Evolutionary conservation across 2,888 invertebrate species (phyloP).

Genomic region (Cheilosia variabilis): DNA sequence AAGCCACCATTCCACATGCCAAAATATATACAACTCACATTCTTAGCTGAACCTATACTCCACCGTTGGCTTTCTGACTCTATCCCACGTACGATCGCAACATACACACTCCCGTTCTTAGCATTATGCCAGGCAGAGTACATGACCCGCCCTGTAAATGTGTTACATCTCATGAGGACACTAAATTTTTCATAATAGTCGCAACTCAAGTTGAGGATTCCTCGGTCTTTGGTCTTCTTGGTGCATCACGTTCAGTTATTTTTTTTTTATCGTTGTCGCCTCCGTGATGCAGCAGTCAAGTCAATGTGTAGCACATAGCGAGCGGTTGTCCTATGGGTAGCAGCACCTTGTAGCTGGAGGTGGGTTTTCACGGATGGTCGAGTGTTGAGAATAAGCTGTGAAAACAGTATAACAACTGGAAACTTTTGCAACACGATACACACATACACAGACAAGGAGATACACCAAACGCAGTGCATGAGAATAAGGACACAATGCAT

Average conservation of each 20-base stretch:
- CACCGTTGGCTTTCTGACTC: conserved; percentile 18
- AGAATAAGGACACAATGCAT: conserved; percentile 58
- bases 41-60: conserved; percentile 22
- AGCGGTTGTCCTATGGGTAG: conserved; percentile 37
- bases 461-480: conserved; percentile 39
- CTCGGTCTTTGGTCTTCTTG: conserved; percentile 59
- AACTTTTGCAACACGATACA: conserved; percentile 47
- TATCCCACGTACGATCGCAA: conserved; percentile 45
- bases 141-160: conserved; percentile 69
- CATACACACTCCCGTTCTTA: conserved; percentile 13
- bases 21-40: conserved; percentile 40
- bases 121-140: conserved; percentile 25
- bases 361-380: conserved; percentile 61
- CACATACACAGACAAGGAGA: background rate
- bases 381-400: conserved; percentile 59
- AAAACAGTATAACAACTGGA: conserved; percentile 60
- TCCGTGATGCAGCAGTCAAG: conserved; percentile 34
- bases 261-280: conserved; percentile 19
- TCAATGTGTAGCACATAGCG: conserved; percentile 4
- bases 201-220: conserved; percentile 68
- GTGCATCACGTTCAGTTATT: conserved; percentile 32
- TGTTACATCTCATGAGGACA: conserved; percentile 71
- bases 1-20: conserved; percentile 31
- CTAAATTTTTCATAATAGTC: conserved; percentile 74
- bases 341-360: conserved; percentile 39